Base-by-base conservation (phyloP, 2,888 invertebrate species). In the Leucophenga montana region DNA sequence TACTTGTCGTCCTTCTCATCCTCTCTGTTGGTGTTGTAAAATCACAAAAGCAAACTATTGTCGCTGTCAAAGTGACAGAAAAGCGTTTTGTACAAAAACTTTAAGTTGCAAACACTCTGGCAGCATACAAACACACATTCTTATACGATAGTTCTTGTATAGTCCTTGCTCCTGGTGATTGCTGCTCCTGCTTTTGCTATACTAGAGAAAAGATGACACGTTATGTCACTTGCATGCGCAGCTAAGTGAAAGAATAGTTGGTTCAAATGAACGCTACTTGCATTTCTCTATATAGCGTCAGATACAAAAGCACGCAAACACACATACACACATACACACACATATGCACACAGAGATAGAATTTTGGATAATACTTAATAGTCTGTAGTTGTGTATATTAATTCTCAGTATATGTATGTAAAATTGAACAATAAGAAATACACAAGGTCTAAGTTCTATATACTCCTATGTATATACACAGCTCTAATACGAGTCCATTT, bases 1-100 rank as follows among this genome's bases (percentile, higher is more conserved):
- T 61, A 18, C 31, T 50, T 56, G 27, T 27, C n/a, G 33, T 54
- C 44, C 48, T 68, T 56, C 46, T 73, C 66, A 68, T 65, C 53
- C 61, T 67, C 46, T 50, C 50, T 73, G 69, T 72, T 62, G 69
- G n/a, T 66, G 48, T 57, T 27, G 56, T 44, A 31, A 20, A 56
- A 61, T 74, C 70, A 79, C 75, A 78, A 80, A 75, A 77, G 69
- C 72, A 66, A 66, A 73, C 76, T 74, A 75, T 61, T 61, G 61
- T 61, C 61, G 72, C 69, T 82, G 80, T 78, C 77, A 77, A 81
- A 80, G 78, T 80, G 82, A 82, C 80, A 83, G 80, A 79, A 83
- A 77, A 77, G 75, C 75, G 78, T 78, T 77, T 80, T 80, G 75
- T 61, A 61, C 75, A 73, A 71, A 50, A 75, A 75, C 73, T 73